Conservation (phyloP, 2,888 invertebrate genomes). For the Drosophila quinaria region DNA sequence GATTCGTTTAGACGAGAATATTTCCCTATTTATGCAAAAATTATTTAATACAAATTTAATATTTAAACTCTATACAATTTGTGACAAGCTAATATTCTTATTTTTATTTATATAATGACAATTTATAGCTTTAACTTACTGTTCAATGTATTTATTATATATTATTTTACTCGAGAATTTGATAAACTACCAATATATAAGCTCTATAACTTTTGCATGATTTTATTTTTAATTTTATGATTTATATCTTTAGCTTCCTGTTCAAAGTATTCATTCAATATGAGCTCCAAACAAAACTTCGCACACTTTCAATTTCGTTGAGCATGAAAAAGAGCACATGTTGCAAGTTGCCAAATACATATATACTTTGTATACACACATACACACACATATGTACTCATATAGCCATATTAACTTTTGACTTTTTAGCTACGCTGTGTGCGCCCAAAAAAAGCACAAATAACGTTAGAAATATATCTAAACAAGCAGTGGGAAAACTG, state of each 20-base stretch:
- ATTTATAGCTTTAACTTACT: not conserved
- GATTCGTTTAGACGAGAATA: not conserved
- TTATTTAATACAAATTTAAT: not conserved
- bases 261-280: not conserved
- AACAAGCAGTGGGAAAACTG: conserved; percentile 53
- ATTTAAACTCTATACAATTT: not conserved
- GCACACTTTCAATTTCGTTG: conserved; percentile 22
- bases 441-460: conserved; percentile 31
- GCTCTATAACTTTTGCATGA: not conserved
- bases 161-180: too few species aligned
- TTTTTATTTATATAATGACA: not conserved
- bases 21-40: not conserved
- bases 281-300: not conserved
- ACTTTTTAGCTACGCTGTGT: conserved; percentile 40
- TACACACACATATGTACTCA: not conserved
- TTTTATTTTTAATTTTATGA: not conserved
- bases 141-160: not conserved
- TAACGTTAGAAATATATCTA: conserved; percentile 36
- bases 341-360: conserved; percentile 17
- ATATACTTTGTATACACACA: conserved; percentile 1
- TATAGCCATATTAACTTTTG: conserved; percentile 46
- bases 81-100: not conserved
- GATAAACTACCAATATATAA: not conserved
- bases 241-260: not conserved
- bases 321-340: conserved; percentile 17